Base-by-base conservation (phyloP, 2,113 vertebrate species). In the Elachura formosa region DNA sequence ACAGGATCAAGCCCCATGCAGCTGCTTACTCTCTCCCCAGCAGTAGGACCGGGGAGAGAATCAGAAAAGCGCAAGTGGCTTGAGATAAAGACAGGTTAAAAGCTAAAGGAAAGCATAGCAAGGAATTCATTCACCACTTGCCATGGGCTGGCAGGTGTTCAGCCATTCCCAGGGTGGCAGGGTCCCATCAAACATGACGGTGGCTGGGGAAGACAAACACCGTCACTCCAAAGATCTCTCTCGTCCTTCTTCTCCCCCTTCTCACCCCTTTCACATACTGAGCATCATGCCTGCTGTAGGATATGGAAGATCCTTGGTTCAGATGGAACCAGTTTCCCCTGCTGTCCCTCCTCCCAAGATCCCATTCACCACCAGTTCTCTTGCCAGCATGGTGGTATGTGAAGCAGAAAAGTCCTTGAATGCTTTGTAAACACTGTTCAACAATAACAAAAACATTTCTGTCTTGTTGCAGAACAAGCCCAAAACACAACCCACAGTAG, bases 131-230 rank as follows among this genome's bases (percentile, higher is more conserved):
- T 61, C 40, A 16, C 29, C 13, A 11, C 9, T 24, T 54, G n/a
- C 48, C 46, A 20, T 17, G n/a, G 23, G 20, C 0, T 0, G 14
- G 33, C 22, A 52, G 45, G 28, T 43, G n/a, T 52, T 69, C 73
- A 54, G 46, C 22, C 63, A 46, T 62, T 46, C 28, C 63, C 16
- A 46, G 46, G 20, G 29, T 22, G 21, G 38, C 73, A 61, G 40
- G 28, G 24, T n/a, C 29, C 63, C 40, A n/a, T 29, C 40, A 29
- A 15, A 28, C 14, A 1, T 36, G 23, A 45, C 0, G 0, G 40
- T 40, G 46, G n/a, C 23, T 21, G 19, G 29, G 84, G 11, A 62
- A n/a, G n/a, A 24, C 15, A 69, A 69, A 52, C 8, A 20, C 12
- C 46, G n/a, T 46, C 40, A 9, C 16, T 62, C 20, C 48, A 62